Base-by-base conservation (phyloP, 37 sponge, comb jelly and placozoan genomes). In the Beroe forskalii region DNA sequence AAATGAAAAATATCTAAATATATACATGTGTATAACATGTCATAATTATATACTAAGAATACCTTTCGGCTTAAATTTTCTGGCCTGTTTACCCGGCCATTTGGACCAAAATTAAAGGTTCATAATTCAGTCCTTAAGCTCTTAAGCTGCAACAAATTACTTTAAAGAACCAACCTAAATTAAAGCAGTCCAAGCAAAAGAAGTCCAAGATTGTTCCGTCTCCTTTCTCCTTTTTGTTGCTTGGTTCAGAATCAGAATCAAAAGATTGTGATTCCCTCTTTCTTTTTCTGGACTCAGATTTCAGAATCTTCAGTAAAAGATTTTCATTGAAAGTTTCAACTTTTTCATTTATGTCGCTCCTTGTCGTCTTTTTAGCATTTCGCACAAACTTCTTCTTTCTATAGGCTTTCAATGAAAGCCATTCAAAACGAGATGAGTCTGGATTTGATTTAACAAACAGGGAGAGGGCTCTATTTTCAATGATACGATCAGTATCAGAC, bases 161-260 rank as follows among this genome's bases (percentile, higher is more conserved):
- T n/a, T n/a, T n/a, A n/a, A 48, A 63, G 6, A 32, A 80, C 86
- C 42, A 0, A 80, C 86, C 86, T 44, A 80, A 6, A 43, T 32
- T 80, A 25, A 80, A 80, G 31, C 86, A 80, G 48, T 80, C 86
- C 55, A 80, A 1, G 42, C 86, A 80, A 25, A 80, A 80, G 55
- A 80, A 80, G 27, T 80, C 86, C 23, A 44, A 25, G 48, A 80
- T 20, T n/a, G 55, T 80, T n/a, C 40, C 86, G 42, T 80, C 86
- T 19, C 40, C 43, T 44, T 44, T 80, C 55, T 80, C 86, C 55
- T 80, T 80, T 27, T 80, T 80, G 4, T 37, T 44, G 30, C 55
- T 80, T 14, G 86, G 86, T 25, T 44, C 86, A n/a, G 55, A 41
- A 24, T 44, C 86, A 41, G 25, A n/a, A 80, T 44, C 55, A 1